Evolutionary conservation across 37 sponge, comb jelly and placozoan species (phyloP), one percentile per base, ranked within the genome.

Genomic region (Eunapius fragilis): DNA sequence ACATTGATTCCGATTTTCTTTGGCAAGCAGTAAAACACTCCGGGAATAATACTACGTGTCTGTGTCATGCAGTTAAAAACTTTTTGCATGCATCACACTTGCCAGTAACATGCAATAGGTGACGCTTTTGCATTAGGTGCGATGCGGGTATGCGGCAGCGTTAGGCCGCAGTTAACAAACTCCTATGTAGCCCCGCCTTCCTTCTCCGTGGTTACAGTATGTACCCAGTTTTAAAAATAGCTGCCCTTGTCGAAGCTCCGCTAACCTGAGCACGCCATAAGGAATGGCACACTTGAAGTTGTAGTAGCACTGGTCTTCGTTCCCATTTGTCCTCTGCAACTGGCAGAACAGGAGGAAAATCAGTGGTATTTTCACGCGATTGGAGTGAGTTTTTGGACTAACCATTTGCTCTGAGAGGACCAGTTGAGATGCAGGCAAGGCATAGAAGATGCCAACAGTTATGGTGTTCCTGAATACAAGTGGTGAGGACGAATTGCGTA

Each of bases 301-400:
- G 89, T 91, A 98, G 80, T 95, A 98, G 87, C 99, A 98, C 22
- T 84, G 77, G 74, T 98, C 97, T 72, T 95, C 83, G 79, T 98
- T 93, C 13, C 99, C 99, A 78, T 90, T 90, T 30, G 70, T 70
- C 79, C 92, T 82, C 80, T 87, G 33, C 35, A 88, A 34, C 90
- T 87, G 67, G 2, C 36, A 17, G 24, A 7, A n/a, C 0, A 0
- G 35, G 36, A 67, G 69, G 6, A 41, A 41, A 9, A 6, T 41
- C 41, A 41, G 41, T 41, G 6, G 41, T 41, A 9, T 9, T 6
- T 41, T 41, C 6, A 3, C 27, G 5, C n/a, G n/a, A n/a, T n/a
- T n/a, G n/a, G n/a, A n/a, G n/a, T n/a, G n/a, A n/a, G n/a, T n/a
- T n/a, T n/a, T n/a, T 80, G 31, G 2, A 35, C 70, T 81, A 31